Conservation (phyloP, 2,888 invertebrate genomes). For the Hetaerina titia region DNA sequence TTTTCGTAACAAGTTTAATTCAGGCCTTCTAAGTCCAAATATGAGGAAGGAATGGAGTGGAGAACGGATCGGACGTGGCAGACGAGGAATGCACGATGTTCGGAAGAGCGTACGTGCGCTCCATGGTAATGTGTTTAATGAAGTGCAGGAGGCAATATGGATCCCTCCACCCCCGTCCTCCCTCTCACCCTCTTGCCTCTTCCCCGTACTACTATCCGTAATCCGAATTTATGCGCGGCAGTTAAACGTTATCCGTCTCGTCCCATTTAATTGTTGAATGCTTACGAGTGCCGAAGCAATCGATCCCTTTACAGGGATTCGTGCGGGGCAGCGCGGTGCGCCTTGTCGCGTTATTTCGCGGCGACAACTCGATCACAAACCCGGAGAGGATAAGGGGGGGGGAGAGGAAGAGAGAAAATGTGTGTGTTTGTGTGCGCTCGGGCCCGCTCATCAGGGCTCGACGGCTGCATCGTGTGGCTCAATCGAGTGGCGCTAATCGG, state of each 20-base stretch:
- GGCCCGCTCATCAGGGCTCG: neutral
- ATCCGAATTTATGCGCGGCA: constrained; percentile 10
- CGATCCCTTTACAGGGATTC: constrained; percentile 3
- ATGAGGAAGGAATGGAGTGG: neutral
- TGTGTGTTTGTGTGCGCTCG: no score
- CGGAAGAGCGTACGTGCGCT: neutral
- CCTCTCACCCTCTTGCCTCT: neutral
- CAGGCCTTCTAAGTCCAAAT: neutral
- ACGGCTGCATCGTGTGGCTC: neutral
- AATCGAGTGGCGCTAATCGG: neutral
- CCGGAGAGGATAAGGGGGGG: neutral
- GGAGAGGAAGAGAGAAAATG: no score
- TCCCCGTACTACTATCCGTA: neutral
- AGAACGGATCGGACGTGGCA: neutral
- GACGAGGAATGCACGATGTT: neutral
- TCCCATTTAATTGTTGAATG: constrained; percentile 17
- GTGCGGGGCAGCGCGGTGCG: neutral
- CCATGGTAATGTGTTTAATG: constrained; percentile 2
- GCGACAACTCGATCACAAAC: neutral
- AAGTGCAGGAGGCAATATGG: neutral
- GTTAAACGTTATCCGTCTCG: constrained; percentile 1
- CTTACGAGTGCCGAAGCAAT: constrained; percentile 3
- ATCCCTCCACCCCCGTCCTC: neutral
- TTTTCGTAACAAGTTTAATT: neutral
- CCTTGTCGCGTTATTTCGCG: neutral